These are phyloP conservation scores for Tachysurus vachellii DNA, from an alignment of 2,113 vertebrate genomes.

Conservation along the genomic window DNA sequence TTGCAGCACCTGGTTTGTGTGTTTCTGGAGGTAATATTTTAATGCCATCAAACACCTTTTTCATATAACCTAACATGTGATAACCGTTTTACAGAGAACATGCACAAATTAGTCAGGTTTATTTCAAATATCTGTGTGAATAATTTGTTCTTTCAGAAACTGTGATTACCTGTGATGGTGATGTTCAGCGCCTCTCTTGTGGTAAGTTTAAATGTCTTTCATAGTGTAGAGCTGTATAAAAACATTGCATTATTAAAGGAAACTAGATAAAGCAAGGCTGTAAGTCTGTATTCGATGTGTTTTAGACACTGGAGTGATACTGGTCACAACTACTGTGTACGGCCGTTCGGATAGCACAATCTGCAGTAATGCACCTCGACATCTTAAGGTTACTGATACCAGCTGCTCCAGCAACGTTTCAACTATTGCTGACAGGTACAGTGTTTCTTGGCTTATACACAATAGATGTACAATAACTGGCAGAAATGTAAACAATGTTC, in stretches of 20 bases:
- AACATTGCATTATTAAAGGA: no score
- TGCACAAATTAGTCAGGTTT: neutral
- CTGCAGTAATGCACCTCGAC: neutral
- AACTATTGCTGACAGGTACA: neutral
- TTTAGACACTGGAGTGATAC: slow-evolving; percentile 30
- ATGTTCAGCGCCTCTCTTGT: neutral
- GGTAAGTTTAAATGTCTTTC: neutral
- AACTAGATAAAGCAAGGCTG: no score
- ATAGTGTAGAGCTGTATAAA: neutral
- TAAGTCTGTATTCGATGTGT: neutral
- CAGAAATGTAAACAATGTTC: no score
- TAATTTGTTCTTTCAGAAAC: neutral
- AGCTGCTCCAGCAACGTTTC: neutral
- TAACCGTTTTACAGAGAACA: neutral
- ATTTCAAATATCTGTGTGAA: neutral
- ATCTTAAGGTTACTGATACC: neutral
- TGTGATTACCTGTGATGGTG: neutral
- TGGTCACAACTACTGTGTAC: neutral
- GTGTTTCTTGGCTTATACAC: neutral
- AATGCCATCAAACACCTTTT: neutral
- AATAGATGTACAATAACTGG: neutral
- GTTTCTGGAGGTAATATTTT: neutral
- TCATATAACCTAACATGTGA: neutral
- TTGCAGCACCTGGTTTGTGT: neutral
- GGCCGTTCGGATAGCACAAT: neutral